Percentiles rank a stretch among this genome's conserved stretches.
Conservation (phyloP, 2,888 invertebrate species). For the Lycia hirtaria region DNA sequence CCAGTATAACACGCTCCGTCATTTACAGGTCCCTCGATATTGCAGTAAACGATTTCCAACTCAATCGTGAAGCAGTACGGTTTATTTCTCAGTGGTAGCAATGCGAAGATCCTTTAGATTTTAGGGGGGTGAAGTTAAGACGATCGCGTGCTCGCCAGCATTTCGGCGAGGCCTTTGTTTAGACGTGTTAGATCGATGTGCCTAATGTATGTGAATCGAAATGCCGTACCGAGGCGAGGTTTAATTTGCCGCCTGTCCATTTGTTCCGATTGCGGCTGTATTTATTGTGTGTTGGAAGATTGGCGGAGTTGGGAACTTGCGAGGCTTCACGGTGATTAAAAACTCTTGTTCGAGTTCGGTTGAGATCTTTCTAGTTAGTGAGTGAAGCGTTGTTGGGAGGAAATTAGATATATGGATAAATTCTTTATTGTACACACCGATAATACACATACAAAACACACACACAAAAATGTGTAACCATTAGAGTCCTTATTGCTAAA, state of each 20-base stretch:
- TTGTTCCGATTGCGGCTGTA: constrained; percentile 81
- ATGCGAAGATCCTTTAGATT: constrained; percentile 45
- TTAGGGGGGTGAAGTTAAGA: constrained; percentile 56
- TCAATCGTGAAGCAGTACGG: constrained; percentile 16
- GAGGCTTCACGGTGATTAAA: constrained; percentile 40
- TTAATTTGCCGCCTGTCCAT: constrained; percentile 84
- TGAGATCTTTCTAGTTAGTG: constrained; percentile 1
- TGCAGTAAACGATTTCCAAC: constrained; percentile 4
- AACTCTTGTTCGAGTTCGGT: constrained; percentile 20
- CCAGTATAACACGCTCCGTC: constrained; percentile 24
- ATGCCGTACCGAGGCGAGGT: constrained; percentile 62
- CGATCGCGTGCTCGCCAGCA: constrained; percentile 77
- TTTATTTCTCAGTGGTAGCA: constrained; percentile 16
- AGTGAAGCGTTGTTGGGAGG: neutral
- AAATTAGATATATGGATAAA: neutral
- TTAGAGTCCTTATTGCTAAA: too few species aligned
- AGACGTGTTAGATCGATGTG: constrained; percentile 82
- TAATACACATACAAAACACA: too few species aligned
- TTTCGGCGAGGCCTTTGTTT: constrained; percentile 74
- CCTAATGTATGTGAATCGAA: constrained; percentile 81
- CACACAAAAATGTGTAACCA: too few species aligned
- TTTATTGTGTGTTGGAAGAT: constrained; percentile 74
- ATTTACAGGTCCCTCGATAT: constrained; percentile 26
- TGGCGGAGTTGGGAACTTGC: constrained; percentile 51
- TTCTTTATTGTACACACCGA: too few species aligned